phyloP scores from a whole-genome alignment of 2,113 vertebrate species.

The Rhea pennata region DNA sequence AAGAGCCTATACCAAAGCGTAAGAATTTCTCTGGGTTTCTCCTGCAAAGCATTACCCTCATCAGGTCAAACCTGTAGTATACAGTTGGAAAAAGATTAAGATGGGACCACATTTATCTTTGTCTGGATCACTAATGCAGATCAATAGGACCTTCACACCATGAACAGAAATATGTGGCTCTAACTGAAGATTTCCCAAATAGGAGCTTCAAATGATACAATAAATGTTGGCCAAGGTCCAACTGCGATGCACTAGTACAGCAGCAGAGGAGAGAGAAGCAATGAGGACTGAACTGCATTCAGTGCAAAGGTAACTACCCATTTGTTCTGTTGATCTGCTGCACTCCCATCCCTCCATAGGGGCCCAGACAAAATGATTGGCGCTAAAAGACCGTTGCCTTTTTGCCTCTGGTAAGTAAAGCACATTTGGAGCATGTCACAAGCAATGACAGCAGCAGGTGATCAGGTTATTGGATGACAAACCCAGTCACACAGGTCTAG shows the following conservation, averaged over 20 bases:
- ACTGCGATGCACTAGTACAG: not conserved
- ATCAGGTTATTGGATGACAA: constrained; percentile 29
- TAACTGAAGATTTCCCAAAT: not conserved
- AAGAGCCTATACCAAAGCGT: too few relatives aligned
- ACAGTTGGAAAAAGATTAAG: not conserved
- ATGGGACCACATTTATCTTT: not conserved
- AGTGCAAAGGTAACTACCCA: not conserved
- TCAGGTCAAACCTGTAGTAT: not conserved
- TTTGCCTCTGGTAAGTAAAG: not conserved
- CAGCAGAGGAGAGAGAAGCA: not conserved
- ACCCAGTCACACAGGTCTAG: constrained; percentile 50
- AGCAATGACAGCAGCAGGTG: not conserved
- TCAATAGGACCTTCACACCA: not conserved
- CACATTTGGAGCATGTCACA: not conserved
- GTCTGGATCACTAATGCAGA: not conserved
- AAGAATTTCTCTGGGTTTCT: not conserved
- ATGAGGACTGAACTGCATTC: not conserved
- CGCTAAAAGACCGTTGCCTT: not conserved
- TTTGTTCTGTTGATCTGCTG: not conserved
- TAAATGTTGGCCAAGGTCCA: not conserved
- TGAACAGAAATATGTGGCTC: not conserved
- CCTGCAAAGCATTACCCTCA: not conserved
- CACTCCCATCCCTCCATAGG: not conserved
- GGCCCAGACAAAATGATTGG: not conserved
- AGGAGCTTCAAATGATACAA: not conserved